Base-by-base conservation (phyloP, 1,140 invertebrate species). In the Oreohelix idahoensis region DNA sequence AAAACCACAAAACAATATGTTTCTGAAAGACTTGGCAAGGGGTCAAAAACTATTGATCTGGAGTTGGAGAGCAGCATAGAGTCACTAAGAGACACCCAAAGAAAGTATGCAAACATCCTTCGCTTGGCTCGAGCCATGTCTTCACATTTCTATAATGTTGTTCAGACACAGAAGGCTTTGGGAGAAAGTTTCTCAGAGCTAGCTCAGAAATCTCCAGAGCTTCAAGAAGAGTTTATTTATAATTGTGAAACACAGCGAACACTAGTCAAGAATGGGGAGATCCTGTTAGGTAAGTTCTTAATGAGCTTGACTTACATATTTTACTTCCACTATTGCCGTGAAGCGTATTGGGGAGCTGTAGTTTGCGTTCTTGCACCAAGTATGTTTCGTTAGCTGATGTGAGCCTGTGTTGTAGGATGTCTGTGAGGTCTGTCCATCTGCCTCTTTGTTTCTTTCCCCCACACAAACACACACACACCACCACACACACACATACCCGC, bases 1-100 rank as follows among this genome's bases (percentile, higher is more conserved):
- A 99, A 99, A 93, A 99, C 97, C 91, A 98, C 97, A 0, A 96
- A 96, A 87, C 98, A 99, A 92, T 94, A 98, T 69, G 95, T 99
- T 92, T 97, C 97, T 89, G 97, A 99, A 92, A 98, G 97, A 93
- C 93, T 99, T 70, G 98, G 98, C 2, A 98, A 98, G 94, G 91
- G 96, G 58, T 97, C 97, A 63, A 89, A 97, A 84, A 98, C 97
- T 51, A 95, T 97, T 80, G 97, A 98, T 94, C 88, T 94, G 94
- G 97, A 98, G 92, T 92, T 99, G 83, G 97, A 99, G 94, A 94
- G 95, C 35, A 96, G 98, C 92, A 98, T 99, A 84, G 97, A 98
- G 93, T 94, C 95, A 86, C 92, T 98, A 66, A 94, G 97, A 84
- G 97, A 98, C 89, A 98, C 97, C n/a, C 97, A 98, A 92, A 94